These are phyloP conservation scores for Corapipo altera DNA, from an alignment of 2,113 vertebrate species.

Conservation along the genomic window DNA sequence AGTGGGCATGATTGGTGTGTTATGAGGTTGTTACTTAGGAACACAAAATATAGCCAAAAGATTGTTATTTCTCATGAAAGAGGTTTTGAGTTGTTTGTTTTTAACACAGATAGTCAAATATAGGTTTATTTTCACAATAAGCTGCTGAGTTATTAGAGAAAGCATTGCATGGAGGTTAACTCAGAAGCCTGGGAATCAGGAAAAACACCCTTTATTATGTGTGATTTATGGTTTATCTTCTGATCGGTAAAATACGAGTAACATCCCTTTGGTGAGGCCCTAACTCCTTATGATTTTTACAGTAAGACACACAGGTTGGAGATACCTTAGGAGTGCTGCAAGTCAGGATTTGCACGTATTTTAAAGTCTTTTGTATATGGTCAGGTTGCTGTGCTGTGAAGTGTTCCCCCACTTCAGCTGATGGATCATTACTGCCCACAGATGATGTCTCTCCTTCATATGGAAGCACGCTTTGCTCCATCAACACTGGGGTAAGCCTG, in stretches of 20 bases:
- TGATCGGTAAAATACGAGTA: background rate
- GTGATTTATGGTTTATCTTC: background rate
- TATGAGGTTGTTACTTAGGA: background rate
- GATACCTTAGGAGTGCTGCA: rapidly evolving
- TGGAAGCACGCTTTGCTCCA: background rate
- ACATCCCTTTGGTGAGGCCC: background rate
- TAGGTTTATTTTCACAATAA: background rate
- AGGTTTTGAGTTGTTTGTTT: background rate
- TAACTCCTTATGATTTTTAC: background rate
- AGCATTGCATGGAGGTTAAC: background rate
- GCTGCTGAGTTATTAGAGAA: background rate
- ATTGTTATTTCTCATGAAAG: background rate
- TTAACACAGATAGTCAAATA: background rate
- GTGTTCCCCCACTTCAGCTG: rapidly evolving
- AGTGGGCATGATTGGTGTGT: background rate
- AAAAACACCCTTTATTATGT: background rate
- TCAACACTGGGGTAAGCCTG: rapidly evolving
- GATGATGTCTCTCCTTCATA: background rate
- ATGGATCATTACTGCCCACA: background rate
- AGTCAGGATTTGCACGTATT: background rate
- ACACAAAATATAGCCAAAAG: background rate
- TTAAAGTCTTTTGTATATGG: background rate
- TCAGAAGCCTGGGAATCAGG: background rate
- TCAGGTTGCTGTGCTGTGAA: background rate
- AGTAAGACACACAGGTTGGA: background rate